Evolutionary conservation across 2,797 vertebrate genomes (phyloP).

Genomic region (Meriones psammophilus): DNA sequence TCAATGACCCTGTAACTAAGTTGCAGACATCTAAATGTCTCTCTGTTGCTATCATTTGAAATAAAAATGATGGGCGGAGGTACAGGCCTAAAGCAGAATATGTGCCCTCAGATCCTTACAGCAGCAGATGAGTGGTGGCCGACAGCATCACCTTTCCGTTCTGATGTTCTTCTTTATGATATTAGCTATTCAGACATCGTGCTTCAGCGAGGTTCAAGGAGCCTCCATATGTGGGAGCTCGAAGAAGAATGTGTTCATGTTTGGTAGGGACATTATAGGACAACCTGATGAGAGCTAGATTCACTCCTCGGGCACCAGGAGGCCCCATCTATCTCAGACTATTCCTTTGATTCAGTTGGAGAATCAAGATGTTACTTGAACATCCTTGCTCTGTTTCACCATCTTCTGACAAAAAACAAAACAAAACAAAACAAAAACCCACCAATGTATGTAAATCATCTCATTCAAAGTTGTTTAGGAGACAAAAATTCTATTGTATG

Average conservation of each 20-base stretch:
- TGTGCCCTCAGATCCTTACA: neutral
- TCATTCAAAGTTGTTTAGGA: constrained; percentile 67
- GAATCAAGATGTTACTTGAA: constrained; percentile 36
- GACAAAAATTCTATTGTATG: constrained; percentile 40
- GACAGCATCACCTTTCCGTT: neutral
- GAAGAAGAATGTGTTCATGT: neutral
- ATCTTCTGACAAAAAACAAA: constrained; percentile 29
- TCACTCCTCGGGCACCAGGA: neutral
- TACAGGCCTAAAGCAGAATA: neutral
- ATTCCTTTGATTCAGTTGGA: neutral
- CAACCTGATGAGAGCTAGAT: neutral
- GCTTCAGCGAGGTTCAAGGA: neutral
- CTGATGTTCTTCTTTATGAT: neutral
- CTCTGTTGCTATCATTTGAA: neutral
- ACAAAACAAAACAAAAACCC: too few relatives aligned
- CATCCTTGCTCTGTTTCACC: constrained; percentile 10
- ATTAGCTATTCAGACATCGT: neutral
- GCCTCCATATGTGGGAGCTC: neutral
- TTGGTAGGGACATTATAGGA: neutral
- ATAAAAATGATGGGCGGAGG: neutral
- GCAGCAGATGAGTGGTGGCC: too few relatives aligned
- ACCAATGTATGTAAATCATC: constrained; percentile 29
- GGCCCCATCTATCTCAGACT: neutral
- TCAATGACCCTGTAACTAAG: neutral
- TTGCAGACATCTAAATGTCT: neutral